phyloP scores from a whole-genome alignment of 2,113 vertebrate genomes.

The Macroglossus sobrinus region DNA sequence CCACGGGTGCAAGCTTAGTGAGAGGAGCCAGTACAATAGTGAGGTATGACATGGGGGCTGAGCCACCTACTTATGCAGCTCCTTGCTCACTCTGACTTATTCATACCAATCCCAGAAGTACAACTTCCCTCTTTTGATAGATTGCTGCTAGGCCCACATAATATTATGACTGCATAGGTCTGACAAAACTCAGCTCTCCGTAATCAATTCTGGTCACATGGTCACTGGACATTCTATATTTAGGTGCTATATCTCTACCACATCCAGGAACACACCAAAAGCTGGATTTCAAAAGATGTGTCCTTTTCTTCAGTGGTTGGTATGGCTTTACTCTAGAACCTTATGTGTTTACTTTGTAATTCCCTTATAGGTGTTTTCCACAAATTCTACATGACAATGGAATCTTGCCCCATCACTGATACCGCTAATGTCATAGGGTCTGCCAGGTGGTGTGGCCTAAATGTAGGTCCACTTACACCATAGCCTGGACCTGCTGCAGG shows the following conservation, averaged over 20 bases:
- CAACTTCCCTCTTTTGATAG: background rate
- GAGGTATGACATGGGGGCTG: fast-evolving
- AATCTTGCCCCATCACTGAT: background rate
- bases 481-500: background rate
- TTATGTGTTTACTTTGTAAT: background rate
- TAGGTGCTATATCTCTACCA: background rate
- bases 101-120: background rate
- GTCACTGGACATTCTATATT: no score
- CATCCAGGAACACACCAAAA: background rate
- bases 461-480: background rate
- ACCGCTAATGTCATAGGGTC: background rate
- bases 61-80: background rate
- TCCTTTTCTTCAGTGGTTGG: background rate
- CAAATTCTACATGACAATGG: background rate
- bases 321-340: background rate
- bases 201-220: background rate
- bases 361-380: background rate
- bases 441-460: background rate
- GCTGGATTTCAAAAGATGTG: background rate
- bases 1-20: background rate
- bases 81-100: background rate
- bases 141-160: background rate
- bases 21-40: background rate
- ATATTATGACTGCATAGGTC: background rate
- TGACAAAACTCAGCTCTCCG: background rate